Base-by-base conservation (phyloP, 2,888 invertebrate genomes). In the Autographa pulchrina region DNA sequence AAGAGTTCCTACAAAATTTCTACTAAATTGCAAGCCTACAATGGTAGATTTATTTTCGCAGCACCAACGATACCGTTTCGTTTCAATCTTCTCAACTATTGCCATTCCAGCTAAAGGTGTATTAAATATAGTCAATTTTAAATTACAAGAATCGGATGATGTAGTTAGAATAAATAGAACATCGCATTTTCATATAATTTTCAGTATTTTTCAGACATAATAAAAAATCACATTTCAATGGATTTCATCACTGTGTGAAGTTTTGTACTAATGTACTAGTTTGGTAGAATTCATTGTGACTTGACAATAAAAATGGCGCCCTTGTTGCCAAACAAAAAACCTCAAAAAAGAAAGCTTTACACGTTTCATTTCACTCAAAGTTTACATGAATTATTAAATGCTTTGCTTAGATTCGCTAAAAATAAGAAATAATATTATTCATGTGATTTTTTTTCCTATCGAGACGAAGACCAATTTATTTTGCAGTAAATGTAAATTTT, bases 251-350 rank as follows among this genome's bases (percentile, higher is more conserved):
- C 48, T 7, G 8, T n/a, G 4, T 60, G 13, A 0, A 35, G 16
- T 14, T 14, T 69, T 64, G 9, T 75, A 77, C 80, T 25, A 73
- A 7, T 64, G 9, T 75, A 77, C 80, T 25, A 73, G 8, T 60
- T 69, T 72, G 16, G 77, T 78, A 77, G 66, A 65, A 77, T 68
- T 62, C 11, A 9, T 58, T 65, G 59, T 31, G 2, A 5, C 8
- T 38, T 13, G 66, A 43, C 61, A 77, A 68, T 61, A 65, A 72
- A 74, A 81, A 77, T 75, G 73, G 81, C 81, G 82, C 81, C 71
- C 59, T 35, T 81, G 74, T 75, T 66, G 73, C 75, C 74, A 71
- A 82, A 74, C 73, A 82, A 82, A 74, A 70, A 80, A 77, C 62
- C 58, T 71, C 31, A 62, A 68, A 66, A 68, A 69, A 59, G 41